Evolutionary conservation across 2,797 vertebrate species (phyloP).

Genomic region (Sus cebifrons): DNA sequence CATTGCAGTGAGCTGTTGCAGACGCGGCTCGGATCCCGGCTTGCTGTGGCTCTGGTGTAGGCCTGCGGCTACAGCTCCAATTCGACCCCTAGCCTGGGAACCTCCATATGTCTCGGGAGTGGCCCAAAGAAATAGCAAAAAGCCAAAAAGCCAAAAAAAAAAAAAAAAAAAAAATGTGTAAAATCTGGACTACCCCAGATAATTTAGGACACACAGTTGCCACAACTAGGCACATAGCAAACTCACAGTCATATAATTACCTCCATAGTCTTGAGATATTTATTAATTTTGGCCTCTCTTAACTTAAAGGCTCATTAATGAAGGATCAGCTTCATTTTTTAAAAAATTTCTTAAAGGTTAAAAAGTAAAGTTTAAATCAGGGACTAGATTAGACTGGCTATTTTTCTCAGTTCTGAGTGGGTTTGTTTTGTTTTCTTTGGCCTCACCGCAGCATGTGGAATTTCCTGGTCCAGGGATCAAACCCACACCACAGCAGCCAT

Average conservation of each 20-base stretch:
- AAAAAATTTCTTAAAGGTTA: not conserved
- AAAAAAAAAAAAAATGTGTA: not conserved
- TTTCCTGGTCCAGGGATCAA: no score
- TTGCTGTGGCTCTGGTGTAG: no score
- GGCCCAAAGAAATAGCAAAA: no score
- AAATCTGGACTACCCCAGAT: constrained; percentile 9
- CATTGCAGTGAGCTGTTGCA: no score
- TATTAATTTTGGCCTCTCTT: constrained; percentile 19
- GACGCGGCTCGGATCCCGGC: no score
- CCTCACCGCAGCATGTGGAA: no score
- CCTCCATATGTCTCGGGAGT: no score
- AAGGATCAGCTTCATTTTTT: constrained; percentile 28
- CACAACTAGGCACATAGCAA: not conserved
- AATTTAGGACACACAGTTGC: not conserved
- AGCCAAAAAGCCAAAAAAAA: no score
- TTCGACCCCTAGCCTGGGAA: no score
- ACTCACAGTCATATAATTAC: not conserved
- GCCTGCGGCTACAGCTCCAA: no score
- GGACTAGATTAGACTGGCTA: not conserved
- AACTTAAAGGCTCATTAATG: not conserved
- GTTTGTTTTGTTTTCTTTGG: not conserved
- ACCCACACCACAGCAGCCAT: no score
- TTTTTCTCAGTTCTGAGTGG: not conserved
- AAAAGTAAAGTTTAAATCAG: constrained; percentile 53
- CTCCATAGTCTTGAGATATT: constrained; percentile 25